Evolutionary conservation across 2,888 invertebrate genomes (phyloP), one percentile per base, ranked within the genome.

Genomic region (Myopa testacea): DNA sequence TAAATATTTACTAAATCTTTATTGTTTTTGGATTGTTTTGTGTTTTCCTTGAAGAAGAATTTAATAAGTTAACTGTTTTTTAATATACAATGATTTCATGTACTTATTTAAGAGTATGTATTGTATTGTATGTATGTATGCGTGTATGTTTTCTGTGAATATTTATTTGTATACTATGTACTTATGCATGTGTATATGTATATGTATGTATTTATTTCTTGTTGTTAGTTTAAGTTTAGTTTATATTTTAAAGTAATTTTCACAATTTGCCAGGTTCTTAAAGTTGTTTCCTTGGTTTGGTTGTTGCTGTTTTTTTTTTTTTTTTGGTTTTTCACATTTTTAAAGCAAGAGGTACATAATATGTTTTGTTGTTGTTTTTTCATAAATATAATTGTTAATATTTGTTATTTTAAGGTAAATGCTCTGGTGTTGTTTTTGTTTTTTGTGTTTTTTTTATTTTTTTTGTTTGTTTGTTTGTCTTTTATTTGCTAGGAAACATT

Each of bases 261-360:
- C 34, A 34, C 55, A 45, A 52, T 55, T 14, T 6, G 5, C 38
- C 38, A 50, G 52, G 8, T 65, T 62, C 62, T 63, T 74, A 12
- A n/a, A 45, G 63, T 34, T 74, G 50, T 65, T 19, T 52, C 45
- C 76, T 78, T 78, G 78, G 77, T 82, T 81, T 79, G 70, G 77
- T 76, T 79, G 68, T 37, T 77, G 75, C 71, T 76, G 77, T 14
- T 69, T 19, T 68, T 14, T 79, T 67, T 77, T 72, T 71, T 74
- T 69, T 80, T 79, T 81, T 80, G 78, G 82, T 16, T 10, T 75
- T 68, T 68, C 16, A 37, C 40, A 80, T 83, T 82, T 83, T 81
- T 86, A 84, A 85, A 85, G 85, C 85, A 85, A 84, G 86, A 85
- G 85, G 85, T 85, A 85, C 86, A 84, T 85, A 80, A 86, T 85